phyloP scores from a whole-genome alignment of 1,140 invertebrate species.

The Trinorchestia longiramus region DNA sequence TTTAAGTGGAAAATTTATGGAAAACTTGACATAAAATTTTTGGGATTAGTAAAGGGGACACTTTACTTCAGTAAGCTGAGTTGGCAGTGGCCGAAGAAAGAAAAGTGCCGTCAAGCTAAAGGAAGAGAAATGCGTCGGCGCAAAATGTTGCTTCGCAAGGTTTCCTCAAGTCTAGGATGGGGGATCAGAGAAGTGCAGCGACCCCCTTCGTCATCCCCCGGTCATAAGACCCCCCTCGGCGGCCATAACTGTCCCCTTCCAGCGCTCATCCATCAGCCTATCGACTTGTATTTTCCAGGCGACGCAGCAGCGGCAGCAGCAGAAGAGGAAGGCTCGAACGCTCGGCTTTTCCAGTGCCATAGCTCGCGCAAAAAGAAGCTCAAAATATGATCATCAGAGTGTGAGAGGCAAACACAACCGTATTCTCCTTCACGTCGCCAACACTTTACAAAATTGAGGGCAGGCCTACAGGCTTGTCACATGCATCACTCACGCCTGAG shows the following conservation, averaged over 20 bases:
- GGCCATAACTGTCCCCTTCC: slow-evolving; percentile 54
- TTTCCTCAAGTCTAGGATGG: slow-evolving; percentile 49
- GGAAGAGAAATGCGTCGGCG: slow-evolving; percentile 43
- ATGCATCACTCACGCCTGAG: slow-evolving; percentile 43
- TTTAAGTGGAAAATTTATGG: neutral
- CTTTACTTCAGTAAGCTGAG: neutral
- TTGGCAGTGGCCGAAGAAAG: slow-evolving; percentile 14
- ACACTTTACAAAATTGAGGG: slow-evolving; percentile 53
- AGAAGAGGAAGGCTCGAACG: neutral
- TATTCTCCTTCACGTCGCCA: slow-evolving; percentile 51
- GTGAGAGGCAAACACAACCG: slow-evolving; percentile 53
- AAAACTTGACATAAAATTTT: neutral
- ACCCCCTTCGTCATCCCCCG: slow-evolving; percentile 53
- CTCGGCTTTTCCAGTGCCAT: neutral
- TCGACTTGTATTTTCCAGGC: slow-evolving; percentile 53
- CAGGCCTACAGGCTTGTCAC: slow-evolving; percentile 12
- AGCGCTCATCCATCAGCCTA: slow-evolving; percentile 54
- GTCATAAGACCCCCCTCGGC: slow-evolving; percentile 53
- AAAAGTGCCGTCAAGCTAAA: neutral
- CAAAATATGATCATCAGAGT: slow-evolving; percentile 49
- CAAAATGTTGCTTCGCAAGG: slow-evolving; percentile 46
- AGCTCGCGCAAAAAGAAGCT: slow-evolving; percentile 50
- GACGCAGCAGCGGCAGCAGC: slow-evolving; percentile 30
- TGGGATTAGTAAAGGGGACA: neutral
- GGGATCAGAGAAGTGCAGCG: slow-evolving; percentile 12